phyloP scores from a whole-genome alignment of 2,888 invertebrate genomes.

The Petrophora chlorosata region DNA sequence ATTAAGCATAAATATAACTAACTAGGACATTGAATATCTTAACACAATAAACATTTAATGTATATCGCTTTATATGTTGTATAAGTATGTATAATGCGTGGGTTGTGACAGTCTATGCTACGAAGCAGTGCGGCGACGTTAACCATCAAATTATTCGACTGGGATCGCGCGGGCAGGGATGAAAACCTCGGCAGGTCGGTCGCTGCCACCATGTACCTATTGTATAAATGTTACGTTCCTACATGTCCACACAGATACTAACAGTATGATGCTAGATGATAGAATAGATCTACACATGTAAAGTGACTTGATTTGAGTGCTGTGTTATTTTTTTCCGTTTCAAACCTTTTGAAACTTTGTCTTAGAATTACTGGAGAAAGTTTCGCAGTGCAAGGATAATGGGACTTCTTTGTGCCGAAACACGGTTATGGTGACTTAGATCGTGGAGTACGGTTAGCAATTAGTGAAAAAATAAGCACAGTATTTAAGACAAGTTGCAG shows the following conservation, averaged over 20 bases:
- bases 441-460: background rate
- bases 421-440: background rate
- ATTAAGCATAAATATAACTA: constrained; percentile 3
- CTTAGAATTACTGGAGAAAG: background rate
- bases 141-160: constrained; percentile 91
- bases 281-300: constrained; percentile 19
- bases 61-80: constrained; percentile 42
- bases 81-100: constrained; percentile 58
- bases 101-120: constrained; percentile 76
- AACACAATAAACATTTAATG: constrained; percentile 13
- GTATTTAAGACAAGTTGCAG: constrained; percentile 5
- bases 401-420: background rate
- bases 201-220: constrained; percentile 34
- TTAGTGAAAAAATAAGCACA: constrained; percentile 1
- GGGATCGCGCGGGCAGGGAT: constrained; percentile 95
- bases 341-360: background rate
- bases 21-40: background rate
- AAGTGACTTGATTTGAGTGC: constrained; percentile 15
- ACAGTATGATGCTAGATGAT: constrained; percentile 28
- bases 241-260: constrained; percentile 36
- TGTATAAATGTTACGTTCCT: constrained; percentile 26
- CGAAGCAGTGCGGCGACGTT: constrained; percentile 59
- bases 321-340: constrained; percentile 5
- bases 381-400: background rate
- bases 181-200: constrained; percentile 96